Base-by-base conservation (phyloP, 1,140 invertebrate species). In the Cotesia typhae region DNA sequence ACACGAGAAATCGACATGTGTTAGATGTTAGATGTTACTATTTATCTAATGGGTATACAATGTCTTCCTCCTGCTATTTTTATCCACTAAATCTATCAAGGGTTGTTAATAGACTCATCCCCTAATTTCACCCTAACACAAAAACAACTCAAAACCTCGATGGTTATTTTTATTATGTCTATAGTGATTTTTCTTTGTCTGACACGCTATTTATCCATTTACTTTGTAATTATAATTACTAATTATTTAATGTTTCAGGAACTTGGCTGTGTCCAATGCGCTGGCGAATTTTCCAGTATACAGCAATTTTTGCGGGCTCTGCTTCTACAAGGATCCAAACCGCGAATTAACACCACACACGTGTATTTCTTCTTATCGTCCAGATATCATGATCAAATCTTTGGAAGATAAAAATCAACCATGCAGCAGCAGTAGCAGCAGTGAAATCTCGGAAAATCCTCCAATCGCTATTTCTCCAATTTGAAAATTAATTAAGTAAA, bases 191-290 rank as follows among this genome's bases (percentile, higher is more conserved):
- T 6, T 47, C 1, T 47, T 47, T 47, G 6, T 47, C 41, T 28
- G 2, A 47, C 41, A 47, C 41, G 41, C 41, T 17, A 67, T 52
- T 47, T 38, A 57, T 60, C 37, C 68, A 41, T 53, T 59, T 53
- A 67, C 67, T 20, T 28, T 60, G 17, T 67, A 12, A 74, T 64
- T 67, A 53, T 69, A 35, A 20, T 66, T 36, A 67, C 36, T 64
- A 67, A 66, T 72, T 52, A 64, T 63, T 17, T 72, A 55, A 17
- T 55, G 74, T 37, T 81, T 78, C 76, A 85, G 83, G 53, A 83
- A 84, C 57, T 80, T 84, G 7, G 83, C 82, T 1, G 76, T 84
- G 10, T 81, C 81, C 7, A 84, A 75, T 63, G 82, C 81, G 9
- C 72, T 85, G 28, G 75, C 81, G n/a, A 79, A 80, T 37, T 75